phyloP scores from a whole-genome alignment of 2,797 vertebrate genomes.

The Myotis vivesi region DNA sequence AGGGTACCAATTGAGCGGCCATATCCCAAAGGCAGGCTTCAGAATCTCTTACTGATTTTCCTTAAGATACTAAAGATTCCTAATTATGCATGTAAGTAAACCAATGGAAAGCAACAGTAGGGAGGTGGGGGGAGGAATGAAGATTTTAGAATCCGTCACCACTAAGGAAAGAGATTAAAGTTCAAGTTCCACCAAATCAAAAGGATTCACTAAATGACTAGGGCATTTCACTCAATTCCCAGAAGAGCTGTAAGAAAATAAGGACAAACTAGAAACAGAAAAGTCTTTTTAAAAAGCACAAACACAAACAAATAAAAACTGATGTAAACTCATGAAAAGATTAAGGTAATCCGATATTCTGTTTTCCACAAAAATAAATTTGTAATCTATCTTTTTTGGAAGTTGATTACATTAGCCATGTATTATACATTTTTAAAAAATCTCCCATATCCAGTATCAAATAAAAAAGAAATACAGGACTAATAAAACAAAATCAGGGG shows the following conservation, averaged over 20 bases:
- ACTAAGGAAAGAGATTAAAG: neutral
- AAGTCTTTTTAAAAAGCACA: neutral
- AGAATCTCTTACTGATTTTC: neutral
- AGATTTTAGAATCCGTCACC: neutral
- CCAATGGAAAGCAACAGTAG: neutral
- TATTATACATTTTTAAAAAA: neutral
- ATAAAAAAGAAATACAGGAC: constrained; percentile 6
- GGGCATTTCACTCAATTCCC: neutral
- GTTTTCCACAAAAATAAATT: neutral
- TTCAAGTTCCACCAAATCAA: neutral
- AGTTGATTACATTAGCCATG: neutral
- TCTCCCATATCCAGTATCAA: neutral
- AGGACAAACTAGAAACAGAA: neutral
- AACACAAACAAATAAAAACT: neutral
- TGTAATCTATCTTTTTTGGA: neutral
- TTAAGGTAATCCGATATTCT: neutral
- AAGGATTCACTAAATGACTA: neutral
- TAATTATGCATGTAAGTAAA: neutral
- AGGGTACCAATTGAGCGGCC: neutral
- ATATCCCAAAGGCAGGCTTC: neutral
- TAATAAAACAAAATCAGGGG: neutral
- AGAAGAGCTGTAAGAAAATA: neutral
- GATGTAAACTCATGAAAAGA: neutral
- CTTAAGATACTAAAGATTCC: neutral
- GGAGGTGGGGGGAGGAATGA: fast-evolving